phyloP scores from a whole-genome alignment of 2,113 vertebrate genomes.

The Barbus barbus region DNA sequence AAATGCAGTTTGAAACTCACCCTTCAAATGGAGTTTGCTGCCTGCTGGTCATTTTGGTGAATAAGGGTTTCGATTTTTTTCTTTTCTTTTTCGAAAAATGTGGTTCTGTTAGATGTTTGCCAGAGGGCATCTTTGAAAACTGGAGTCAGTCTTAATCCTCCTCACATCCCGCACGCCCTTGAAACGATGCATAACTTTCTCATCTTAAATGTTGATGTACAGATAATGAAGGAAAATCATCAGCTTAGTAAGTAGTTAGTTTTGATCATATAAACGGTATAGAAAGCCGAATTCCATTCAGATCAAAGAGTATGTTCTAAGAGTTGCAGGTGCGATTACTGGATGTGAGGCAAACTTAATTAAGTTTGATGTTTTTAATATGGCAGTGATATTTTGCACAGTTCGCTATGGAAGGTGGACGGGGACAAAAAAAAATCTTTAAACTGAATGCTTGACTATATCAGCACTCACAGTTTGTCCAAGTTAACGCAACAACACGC shows the following conservation, averaged over 20 bases:
- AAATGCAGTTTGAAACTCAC: not conserved
- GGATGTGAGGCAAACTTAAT: not conserved
- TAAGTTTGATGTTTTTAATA: not conserved
- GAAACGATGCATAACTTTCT: not conserved
- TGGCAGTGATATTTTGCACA: not conserved
- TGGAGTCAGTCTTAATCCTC: constrained; percentile 1
- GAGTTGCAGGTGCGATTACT: not conserved
- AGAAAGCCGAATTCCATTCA: not conserved
- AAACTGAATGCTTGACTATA: too few relatives aligned
- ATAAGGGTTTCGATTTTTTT: not conserved
- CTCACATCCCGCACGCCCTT: too few relatives aligned
- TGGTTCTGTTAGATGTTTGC: constrained; percentile 4
- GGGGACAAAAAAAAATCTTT: too few relatives aligned
- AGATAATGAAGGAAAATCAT: not conserved
- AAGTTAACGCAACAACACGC: too few relatives aligned
- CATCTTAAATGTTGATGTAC: not conserved
- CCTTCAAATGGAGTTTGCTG: not conserved
- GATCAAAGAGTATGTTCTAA: not conserved
- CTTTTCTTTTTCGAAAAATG: not conserved
- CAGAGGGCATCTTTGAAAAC: not conserved
- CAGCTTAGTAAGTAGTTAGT: not conserved
- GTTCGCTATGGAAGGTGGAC: too few relatives aligned
- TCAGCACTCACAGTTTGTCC: too few relatives aligned
- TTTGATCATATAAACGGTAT: not conserved
- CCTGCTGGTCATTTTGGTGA: not conserved